These are phyloP conservation scores for Oscheius sp. DNA, from an alignment of 2,888 invertebrate species.

Conservation along the genomic window DNA sequence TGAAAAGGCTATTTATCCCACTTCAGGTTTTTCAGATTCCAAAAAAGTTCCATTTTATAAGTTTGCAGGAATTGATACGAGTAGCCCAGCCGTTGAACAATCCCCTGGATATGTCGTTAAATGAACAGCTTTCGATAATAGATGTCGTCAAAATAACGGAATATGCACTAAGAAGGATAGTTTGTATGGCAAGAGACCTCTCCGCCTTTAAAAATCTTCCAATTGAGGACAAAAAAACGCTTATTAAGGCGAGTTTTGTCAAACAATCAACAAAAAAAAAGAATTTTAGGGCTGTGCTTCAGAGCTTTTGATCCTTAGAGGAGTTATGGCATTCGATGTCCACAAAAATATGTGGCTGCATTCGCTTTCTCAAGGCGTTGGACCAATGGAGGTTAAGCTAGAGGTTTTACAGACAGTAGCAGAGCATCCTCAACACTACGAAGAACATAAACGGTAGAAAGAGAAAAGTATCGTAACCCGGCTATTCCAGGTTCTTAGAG, in stretches of 20 bases:
- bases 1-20: background rate
- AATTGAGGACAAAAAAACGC: constrained; percentile 88
- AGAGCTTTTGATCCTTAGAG: constrained; percentile 92
- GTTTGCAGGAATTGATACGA: constrained; percentile 15
- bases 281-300: constrained; percentile 79
- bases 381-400: constrained; percentile 76
- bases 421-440: constrained; percentile 81
- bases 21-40: too few relatives aligned
- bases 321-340: constrained; percentile 89
- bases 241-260: constrained; percentile 79
- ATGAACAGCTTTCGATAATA: constrained; percentile 38
- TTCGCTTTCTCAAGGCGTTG: constrained; percentile 26
- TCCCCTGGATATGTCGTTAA: constrained; percentile 23
- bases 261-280: background rate
- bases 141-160: constrained; percentile 78
- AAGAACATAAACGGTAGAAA: constrained; percentile 81
- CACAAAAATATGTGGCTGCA: constrained; percentile 87
- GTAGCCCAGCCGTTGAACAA: constrained; percentile 29
- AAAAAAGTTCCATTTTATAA: too few relatives aligned
- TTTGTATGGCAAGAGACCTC: constrained; percentile 76
- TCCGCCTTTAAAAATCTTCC: constrained; percentile 89
- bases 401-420: constrained; percentile 86
- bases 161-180: constrained; percentile 84
- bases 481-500: constrained; percentile 46
- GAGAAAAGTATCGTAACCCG: too few relatives aligned